These are phyloP conservation scores for Ursus arctos DNA, from an alignment of 2,113 vertebrate genomes.

Conservation along the genomic window DNA sequence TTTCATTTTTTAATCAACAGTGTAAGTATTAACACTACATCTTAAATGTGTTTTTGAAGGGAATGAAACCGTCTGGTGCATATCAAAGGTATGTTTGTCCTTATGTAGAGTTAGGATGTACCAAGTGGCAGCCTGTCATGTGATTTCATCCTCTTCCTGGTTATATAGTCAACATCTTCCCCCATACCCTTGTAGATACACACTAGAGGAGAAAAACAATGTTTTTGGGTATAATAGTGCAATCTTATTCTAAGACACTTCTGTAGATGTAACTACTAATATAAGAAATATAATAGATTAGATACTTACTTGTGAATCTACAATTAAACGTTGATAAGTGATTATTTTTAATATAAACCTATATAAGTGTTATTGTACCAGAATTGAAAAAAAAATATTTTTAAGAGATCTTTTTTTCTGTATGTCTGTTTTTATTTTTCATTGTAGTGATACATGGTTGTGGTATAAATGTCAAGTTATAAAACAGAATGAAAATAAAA, in stretches of 20 bases:
- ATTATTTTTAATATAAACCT: conserved; percentile 7
- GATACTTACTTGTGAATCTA: neutral
- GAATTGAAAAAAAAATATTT: neutral
- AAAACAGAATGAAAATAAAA: conserved; percentile 15
- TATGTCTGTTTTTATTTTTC: neutral
- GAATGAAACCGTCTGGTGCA: neutral
- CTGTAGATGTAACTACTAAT: neutral
- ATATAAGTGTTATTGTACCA: neutral
- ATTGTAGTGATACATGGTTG: neutral
- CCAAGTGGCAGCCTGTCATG: no score
- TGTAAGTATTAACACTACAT: neutral
- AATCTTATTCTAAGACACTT: neutral
- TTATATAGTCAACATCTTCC: neutral
- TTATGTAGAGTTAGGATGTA: neutral
- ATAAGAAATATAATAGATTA: neutral
- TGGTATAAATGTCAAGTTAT: neutral
- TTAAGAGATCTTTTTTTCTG: neutral
- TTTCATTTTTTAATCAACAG: conserved; percentile 23
- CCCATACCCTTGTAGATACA: neutral
- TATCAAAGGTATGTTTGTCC: neutral
- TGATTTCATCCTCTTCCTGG: neutral
- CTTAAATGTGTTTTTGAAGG: conserved; percentile 1
- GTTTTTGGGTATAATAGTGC: neutral
- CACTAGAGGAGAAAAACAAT: neutral
- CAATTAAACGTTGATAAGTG: neutral